phyloP scores from a whole-genome alignment of 2,888 invertebrate species.

The Ecdyonurus torrentis region DNA sequence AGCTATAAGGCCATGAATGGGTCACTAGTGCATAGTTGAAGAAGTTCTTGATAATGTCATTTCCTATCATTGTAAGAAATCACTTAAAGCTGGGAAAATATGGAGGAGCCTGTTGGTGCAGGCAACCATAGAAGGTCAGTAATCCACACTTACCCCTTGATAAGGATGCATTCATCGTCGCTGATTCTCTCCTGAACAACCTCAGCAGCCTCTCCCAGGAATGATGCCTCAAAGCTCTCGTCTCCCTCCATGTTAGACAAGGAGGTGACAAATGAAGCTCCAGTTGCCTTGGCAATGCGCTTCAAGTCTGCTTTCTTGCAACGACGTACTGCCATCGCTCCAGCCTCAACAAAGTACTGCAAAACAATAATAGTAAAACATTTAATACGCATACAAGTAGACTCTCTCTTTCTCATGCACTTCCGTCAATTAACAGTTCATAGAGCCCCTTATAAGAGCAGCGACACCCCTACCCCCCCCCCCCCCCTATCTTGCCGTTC shows the following conservation, averaged over 20 bases:
- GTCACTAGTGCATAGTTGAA: no score
- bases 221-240: constrained; percentile 82
- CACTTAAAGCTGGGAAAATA: not conserved
- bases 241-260: constrained; percentile 98
- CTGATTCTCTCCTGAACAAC: constrained; percentile 88
- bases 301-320: constrained; percentile 93
- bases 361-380: no score
- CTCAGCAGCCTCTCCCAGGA: constrained; percentile 92
- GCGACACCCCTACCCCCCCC: no score
- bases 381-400: no score
- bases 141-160: constrained; percentile 56
- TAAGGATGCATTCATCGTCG: constrained; percentile 93
- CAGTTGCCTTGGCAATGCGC: constrained; percentile 96
- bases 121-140: not conserved
- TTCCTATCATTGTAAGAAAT: no score
- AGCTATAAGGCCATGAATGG: no score
- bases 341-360: constrained; percentile 86
- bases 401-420: no score
- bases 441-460: no score
- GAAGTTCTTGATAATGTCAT: no score
- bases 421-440: no score
- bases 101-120: not conserved
- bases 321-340: constrained; percentile 92
- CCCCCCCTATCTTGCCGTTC: no score
- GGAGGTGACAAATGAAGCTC: constrained; percentile 79